Conservation (phyloP, 2,888 invertebrate species). For the Monochamus alternatus region DNA sequence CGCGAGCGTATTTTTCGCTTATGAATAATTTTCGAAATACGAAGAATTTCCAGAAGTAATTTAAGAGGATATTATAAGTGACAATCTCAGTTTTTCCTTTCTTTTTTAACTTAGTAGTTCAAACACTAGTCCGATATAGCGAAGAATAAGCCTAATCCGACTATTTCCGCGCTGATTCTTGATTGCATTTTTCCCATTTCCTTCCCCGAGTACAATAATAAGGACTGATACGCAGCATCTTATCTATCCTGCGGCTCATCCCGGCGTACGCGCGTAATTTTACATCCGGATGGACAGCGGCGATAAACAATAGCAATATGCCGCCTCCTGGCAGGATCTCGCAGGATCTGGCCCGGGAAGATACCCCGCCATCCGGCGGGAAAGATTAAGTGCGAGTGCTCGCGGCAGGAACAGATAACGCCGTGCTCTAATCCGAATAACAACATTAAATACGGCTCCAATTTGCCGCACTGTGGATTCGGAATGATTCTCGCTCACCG, state of each 20-base stretch:
- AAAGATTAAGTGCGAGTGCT: constrained; percentile 69
- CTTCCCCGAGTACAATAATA: constrained; percentile 21
- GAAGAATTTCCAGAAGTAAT: no score
- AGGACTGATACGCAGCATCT: constrained; percentile 23
- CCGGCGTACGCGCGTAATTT: constrained; percentile 23
- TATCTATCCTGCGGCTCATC: constrained; percentile 30
- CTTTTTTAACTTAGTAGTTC: no score
- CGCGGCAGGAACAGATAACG: constrained; percentile 70
- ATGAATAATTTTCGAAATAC: no score
- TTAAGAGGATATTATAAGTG: no score
- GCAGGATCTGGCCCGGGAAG: constrained; percentile 48
- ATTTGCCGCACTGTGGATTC: constrained; percentile 73
- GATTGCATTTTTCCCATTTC: constrained; percentile 20
- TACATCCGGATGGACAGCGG: constrained; percentile 33
- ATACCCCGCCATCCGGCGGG: constrained; percentile 55
- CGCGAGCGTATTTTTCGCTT: no score
- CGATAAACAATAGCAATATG: constrained; percentile 43
- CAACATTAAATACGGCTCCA: constrained; percentile 74
- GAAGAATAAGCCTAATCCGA: no score
- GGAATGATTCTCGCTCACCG: constrained; percentile 68
- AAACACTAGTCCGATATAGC: no score
- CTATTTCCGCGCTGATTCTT: no score
- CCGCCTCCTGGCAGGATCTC: constrained; percentile 27
- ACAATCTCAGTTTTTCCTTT: no score
- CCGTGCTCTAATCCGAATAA: constrained; percentile 71